Evolutionary conservation across 2,113 vertebrate genomes (phyloP), one percentile per base, ranked within the genome.

Genomic region (Rhagologus leucostigma): DNA sequence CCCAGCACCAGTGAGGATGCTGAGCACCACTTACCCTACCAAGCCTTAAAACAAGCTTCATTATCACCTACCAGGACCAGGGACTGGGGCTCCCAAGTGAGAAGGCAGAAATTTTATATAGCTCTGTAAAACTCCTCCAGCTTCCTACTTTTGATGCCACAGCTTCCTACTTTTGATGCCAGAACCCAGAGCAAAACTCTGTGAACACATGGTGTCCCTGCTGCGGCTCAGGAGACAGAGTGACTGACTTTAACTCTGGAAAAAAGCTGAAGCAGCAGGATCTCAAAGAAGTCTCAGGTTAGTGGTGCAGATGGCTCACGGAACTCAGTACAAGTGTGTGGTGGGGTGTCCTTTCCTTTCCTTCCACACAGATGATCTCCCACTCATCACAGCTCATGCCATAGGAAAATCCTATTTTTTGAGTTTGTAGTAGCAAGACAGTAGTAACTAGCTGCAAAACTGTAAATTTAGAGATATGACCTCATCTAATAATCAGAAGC

Each of bases 21-120:
- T 74, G 59, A 81, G 55, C 59, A 4, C 18, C 11, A 11, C 2
- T 47, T 55, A 7, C 8, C 7, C 0, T 19, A 5, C 8, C 11
- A 49, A 76, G 10, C 16, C 23, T 30, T 55, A 16, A 49, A 16
- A n/a, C 9, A 47, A 50, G 4, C 12, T 39, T 76, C 10, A 1
- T 60, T 73, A 8, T 53, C 42, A 68, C 15, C 7, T 24, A 5
- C 18, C 16, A 49, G 27, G 13, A 13, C 22, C 13, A 24, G 13
- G 16, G 29, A 14, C 23, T 49, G 10, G 18, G 42, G 21, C 23
- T 62, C 63, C 24, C 52, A 37, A 3, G 3, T 18, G 42, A 42
- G 44, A 55, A 42, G 24, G 33, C 0, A 75, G 44, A 67, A 47
- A 55, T 59, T 52, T 47, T 74, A 13, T n/a, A 21, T 8, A 47